Base-by-base conservation (phyloP, 2,113 vertebrate genomes). In the Emberiza fucata region DNA sequence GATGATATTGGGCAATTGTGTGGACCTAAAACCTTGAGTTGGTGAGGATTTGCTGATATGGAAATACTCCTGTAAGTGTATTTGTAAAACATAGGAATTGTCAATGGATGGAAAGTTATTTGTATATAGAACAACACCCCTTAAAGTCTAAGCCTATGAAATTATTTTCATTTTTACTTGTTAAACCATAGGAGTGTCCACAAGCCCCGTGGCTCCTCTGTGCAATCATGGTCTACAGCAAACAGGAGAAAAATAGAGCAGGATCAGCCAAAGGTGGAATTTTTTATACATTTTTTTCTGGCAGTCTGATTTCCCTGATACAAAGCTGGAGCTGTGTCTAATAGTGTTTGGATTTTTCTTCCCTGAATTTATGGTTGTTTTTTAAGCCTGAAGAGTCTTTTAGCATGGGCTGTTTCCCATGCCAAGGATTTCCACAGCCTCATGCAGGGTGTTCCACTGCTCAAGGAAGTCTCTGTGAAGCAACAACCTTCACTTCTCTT, bases 1-100 rank as follows among this genome's bases (percentile, higher is more conserved):
- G 12, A 7, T 54, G 42, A 22, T 73, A 13, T 0, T 7, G n/a
- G 45, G 8, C 57, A 7, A 12, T n/a, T 69, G 19, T 25, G 22
- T 7, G 12, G 35, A 50, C 9, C 27, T 81, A 39, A 80, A 73
- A 65, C 28, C 17, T 68, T 0, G 0, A 24, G 19, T 56, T 68
- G 0, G 2, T 61, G 76, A 72, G 48, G 48, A 23, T 64, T 73
- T 2, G 1, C 11, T 51, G 54, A 10, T 39, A 5, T 0, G 11
- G 72, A 81, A 65, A n/a, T 65, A 17, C 10, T 22, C 6, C 2
- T 14, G 2, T 24, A 24, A 69, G 8, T 44, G 23, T 70, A 14
- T 51, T 81, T 56, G 12, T 76, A 47, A 50, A 69, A 65, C 27
- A 7, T 1, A 22, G 42, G 45, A 63, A 21, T 70, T 6, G 0